Evolutionary conservation across 2,888 invertebrate species (phyloP).

Genomic region (Hofmannophila pseudospretella): DNA sequence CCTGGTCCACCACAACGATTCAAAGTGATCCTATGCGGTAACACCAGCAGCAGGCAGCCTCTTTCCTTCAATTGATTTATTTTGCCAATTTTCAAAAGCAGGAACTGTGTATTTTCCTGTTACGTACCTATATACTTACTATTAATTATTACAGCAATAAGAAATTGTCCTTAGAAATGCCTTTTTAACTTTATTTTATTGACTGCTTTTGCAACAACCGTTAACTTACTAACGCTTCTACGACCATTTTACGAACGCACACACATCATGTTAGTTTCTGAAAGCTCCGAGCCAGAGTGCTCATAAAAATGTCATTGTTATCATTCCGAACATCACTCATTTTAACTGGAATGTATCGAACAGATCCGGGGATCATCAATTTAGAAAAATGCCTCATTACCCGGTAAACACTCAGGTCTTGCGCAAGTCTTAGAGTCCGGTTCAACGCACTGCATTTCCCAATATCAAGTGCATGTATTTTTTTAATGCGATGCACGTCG

Average conservation of each 20-base stretch:
- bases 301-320: conserved; percentile 54
- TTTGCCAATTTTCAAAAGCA: too few relatives aligned
- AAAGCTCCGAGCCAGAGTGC: conserved; percentile 14
- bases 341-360: conserved; percentile 49
- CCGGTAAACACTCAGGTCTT: conserved; percentile 40
- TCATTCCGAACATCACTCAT: conserved; percentile 56
- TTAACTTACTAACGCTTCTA: background rate
- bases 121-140: too few relatives aligned
- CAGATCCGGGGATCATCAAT: conserved; percentile 45
- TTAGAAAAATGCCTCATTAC: conserved; percentile 58
- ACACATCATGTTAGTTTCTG: conserved; percentile 22
- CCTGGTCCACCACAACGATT: too few relatives aligned
- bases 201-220: too few relatives aligned
- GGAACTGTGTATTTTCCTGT: too few relatives aligned
- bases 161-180: too few relatives aligned
- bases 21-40: too few relatives aligned
- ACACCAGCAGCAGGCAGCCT: too few relatives aligned
- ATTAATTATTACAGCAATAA: too few relatives aligned
- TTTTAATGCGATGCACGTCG: conserved; percentile 20
- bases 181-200: too few relatives aligned
- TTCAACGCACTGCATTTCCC: conserved; percentile 43
- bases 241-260: conserved; percentile 21
- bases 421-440: conserved; percentile 34
- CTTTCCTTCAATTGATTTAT: too few relatives aligned
- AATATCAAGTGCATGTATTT: conserved; percentile 46